Conservation (phyloP, 2,797 vertebrate species). For the Anisognathus igniventris region DNA sequence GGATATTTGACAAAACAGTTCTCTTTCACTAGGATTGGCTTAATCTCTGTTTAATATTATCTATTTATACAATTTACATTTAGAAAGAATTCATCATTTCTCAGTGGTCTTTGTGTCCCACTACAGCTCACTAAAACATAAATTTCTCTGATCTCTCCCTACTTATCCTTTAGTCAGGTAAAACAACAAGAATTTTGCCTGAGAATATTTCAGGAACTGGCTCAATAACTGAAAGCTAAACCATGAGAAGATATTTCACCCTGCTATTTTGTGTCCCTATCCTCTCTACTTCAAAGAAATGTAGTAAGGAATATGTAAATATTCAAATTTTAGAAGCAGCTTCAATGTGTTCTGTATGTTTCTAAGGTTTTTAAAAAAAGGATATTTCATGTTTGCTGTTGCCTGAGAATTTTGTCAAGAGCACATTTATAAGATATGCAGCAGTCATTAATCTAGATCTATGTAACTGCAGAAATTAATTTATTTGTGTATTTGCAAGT, state of each 20-base stretch:
- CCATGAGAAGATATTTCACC: neutral
- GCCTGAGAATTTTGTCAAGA: slow-evolving; percentile 17
- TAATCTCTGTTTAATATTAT: neutral
- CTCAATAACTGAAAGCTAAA: neutral
- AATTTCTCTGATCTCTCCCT: neutral
- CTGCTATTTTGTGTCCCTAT: neutral
- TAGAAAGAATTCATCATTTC: neutral
- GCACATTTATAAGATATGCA: neutral
- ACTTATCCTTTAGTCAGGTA: neutral
- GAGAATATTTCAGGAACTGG: neutral
- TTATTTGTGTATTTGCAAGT: slow-evolving; percentile 22
- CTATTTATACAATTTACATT: neutral
- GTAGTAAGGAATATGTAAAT: neutral
- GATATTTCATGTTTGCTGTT: neutral
- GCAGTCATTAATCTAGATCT: slow-evolving; percentile 41
- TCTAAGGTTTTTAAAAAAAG: neutral
- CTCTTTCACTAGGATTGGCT: neutral
- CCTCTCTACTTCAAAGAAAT: neutral
- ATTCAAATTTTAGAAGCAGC: neutral
- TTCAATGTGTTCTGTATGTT: neutral
- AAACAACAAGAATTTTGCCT: neutral
- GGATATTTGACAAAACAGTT: neutral
- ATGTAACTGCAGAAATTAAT: slow-evolving; percentile 4
- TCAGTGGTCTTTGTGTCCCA: neutral
- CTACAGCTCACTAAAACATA: neutral